Conservation (phyloP, 23 tunicate species). For the Styela clava region DNA sequence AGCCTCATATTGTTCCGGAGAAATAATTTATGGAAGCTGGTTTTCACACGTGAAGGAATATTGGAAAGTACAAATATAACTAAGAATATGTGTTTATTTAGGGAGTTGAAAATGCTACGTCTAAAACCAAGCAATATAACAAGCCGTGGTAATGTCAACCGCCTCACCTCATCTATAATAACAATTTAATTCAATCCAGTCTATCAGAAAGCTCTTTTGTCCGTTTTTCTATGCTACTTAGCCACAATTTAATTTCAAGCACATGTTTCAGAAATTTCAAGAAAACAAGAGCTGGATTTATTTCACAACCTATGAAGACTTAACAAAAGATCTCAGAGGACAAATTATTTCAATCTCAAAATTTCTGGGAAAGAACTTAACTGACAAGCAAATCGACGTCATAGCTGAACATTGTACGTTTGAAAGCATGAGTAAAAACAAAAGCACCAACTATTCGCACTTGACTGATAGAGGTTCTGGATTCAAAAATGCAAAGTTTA, state of each 20-base stretch:
- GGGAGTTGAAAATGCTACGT: not conserved
- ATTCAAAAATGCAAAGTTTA: not conserved
- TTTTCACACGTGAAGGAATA: not conserved
- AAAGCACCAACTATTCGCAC: not conserved
- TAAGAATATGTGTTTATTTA: not conserved
- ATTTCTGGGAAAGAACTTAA: not conserved
- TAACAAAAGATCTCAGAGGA: not conserved
- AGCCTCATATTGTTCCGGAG: not conserved
- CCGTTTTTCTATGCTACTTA: too few relatives aligned
- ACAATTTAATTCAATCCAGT: too few relatives aligned
- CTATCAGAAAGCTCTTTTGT: too few relatives aligned
- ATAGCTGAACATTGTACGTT: not conserved
- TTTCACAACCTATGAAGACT: not conserved
- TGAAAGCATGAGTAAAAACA: conserved; percentile 7
- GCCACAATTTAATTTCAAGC: not conserved
- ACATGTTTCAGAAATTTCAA: not conserved
- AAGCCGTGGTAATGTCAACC: too few relatives aligned
- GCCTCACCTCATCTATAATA: too few relatives aligned
- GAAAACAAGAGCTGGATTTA: not conserved
- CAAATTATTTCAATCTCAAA: not conserved
- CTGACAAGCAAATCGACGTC: not conserved
- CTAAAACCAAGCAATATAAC: not conserved
- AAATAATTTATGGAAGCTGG: not conserved
- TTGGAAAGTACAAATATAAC: too few relatives aligned
- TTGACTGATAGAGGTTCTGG: not conserved